phyloP scores from a whole-genome alignment of 1,140 invertebrate genomes.

The Melitaea cinxia region DNA sequence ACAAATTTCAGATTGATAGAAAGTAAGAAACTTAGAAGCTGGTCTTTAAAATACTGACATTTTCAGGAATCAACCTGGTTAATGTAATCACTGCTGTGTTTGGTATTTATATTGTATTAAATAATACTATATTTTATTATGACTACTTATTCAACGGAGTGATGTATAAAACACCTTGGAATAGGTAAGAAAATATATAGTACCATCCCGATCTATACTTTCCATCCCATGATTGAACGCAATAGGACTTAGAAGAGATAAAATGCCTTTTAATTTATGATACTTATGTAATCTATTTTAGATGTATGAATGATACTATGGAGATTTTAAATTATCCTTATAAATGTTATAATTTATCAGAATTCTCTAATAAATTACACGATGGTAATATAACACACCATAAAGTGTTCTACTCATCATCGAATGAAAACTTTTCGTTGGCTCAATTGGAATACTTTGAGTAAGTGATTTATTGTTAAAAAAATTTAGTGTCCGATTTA shows the following conservation, averaged over 20 bases:
- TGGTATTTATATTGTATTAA: conserved; percentile 1
- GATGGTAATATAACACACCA: neutral
- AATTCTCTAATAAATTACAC: conserved; percentile 18
- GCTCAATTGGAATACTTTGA: conserved; percentile 25
- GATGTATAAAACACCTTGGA: conserved; percentile 37
- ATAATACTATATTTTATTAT: conserved; percentile 11
- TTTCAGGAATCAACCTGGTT: conserved; percentile 22
- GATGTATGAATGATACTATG: neutral
- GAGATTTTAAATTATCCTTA: neutral
- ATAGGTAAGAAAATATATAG: no score
- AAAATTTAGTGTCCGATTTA: no score
- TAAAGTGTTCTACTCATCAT: conserved; percentile 6
- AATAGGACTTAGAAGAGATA: no score
- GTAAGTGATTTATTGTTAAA: conserved; percentile 15
- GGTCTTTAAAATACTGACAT: no score
- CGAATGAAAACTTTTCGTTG: conserved; percentile 14
- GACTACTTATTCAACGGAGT: conserved; percentile 35
- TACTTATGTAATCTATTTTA: neutral
- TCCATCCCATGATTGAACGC: neutral
- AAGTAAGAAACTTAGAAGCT: no score
- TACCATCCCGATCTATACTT: no score
- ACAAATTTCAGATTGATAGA: no score
- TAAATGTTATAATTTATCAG: conserved; percentile 24
- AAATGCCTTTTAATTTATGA: neutral
- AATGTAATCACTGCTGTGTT: conserved; percentile 13